A percentile compares a stretch with the other conserved stretches of the same genome.
Evolutionary conservation across 2,113 vertebrate genomes (phyloP).

Genomic region (Haliaeetus leucogaster): DNA sequence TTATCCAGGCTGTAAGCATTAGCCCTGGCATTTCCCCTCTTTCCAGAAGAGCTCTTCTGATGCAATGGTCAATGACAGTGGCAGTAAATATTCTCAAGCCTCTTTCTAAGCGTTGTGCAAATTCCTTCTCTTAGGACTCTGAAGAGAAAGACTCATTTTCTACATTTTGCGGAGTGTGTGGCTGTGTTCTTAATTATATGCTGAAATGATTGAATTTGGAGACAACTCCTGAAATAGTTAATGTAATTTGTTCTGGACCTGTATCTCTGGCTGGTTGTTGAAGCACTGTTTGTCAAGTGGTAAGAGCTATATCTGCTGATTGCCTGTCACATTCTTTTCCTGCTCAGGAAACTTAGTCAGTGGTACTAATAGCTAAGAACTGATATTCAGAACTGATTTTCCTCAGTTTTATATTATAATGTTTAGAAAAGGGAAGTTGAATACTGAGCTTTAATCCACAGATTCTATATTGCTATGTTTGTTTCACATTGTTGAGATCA

Average conservation of each 20-base stretch:
- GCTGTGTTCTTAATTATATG: neutral
- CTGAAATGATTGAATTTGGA: neutral
- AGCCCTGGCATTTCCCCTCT: neutral
- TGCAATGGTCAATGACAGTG: neutral
- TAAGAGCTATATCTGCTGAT: constrained; percentile 28
- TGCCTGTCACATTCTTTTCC: constrained; percentile 42
- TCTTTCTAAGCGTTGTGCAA: neutral
- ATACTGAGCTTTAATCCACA: neutral
- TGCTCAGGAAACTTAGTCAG: neutral
- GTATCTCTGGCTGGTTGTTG: neutral
- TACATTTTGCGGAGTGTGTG: rapidly evolving
- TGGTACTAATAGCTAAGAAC: neutral
- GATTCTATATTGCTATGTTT: neutral
- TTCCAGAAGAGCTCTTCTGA: neutral
- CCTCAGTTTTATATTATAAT: neutral
- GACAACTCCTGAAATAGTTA: neutral
- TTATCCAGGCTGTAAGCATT: neutral
- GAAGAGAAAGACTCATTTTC: neutral
- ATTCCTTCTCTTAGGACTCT: neutral
- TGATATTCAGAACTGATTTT: neutral
- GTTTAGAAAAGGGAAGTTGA: neutral
- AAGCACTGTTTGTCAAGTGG: neutral
- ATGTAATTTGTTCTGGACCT: neutral
- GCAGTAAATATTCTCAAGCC: neutral
- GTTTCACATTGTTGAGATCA: neutral